Percentiles rank a stretch among this genome's conserved stretches.
phyloP scores from a whole-genome alignment of 2,888 invertebrate species.

The Apotomis betuletana region DNA sequence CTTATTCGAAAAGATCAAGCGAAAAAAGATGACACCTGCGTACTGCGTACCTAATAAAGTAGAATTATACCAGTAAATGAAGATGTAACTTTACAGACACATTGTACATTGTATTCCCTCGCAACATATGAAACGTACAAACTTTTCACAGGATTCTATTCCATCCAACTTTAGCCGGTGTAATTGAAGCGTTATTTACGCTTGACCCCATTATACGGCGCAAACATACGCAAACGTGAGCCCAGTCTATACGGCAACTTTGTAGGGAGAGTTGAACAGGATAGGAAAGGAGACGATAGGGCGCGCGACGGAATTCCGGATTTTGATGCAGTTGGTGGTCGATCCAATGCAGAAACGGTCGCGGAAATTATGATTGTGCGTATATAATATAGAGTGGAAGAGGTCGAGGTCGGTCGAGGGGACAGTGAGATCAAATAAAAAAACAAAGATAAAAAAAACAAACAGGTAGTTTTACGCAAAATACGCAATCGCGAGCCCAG shows the following conservation, averaged over 20 bases:
- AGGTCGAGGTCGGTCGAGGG: no score
- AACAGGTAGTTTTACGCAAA: no score
- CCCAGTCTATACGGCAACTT: conserved; percentile 33
- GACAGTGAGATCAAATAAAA: no score
- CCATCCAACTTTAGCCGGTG: conserved; percentile 7
- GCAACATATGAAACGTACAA: neutral
- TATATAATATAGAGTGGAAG: no score
- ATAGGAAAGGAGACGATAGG: conserved; percentile 65
- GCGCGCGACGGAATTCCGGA: conserved; percentile 67
- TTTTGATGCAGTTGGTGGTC: conserved; percentile 54
- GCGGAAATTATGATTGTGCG: neutral
- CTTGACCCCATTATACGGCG: conserved; percentile 30
- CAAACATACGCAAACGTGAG: conserved; percentile 28
- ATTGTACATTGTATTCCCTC: neutral
- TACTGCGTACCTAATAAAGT: no score
- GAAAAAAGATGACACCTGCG: no score
- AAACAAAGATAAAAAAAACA: no score
- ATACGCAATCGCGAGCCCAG: conserved; percentile 22
- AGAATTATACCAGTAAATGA: no score
- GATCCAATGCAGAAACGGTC: conserved; percentile 45
- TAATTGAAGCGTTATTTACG: conserved; percentile 20
- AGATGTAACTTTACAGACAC: neutral
- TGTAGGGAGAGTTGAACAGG: conserved; percentile 50
- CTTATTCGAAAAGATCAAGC: no score
- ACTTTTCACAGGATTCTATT: conserved; percentile 10